These are phyloP conservation scores for Porites lobata DNA, from an alignment of 92 coral and sea anemone species.

Conservation along the genomic window DNA sequence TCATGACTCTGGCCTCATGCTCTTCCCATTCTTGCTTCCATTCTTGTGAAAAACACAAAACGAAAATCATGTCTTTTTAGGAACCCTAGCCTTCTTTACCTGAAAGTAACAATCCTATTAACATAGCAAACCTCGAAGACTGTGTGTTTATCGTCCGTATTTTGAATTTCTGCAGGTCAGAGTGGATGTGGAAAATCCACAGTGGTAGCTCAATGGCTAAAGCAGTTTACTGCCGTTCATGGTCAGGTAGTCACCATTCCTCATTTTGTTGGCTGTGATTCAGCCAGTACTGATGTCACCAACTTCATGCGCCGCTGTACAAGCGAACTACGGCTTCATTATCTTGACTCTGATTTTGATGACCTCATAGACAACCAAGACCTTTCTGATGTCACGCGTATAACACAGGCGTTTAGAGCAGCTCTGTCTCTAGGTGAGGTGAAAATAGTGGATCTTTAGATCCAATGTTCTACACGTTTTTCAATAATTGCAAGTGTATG, in stretches of 20 bases:
- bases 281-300: constrained; percentile 83
- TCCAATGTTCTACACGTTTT: no score
- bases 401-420: constrained; percentile 91
- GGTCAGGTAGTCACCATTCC: constrained; percentile 85
- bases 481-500: no score
- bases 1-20: no score
- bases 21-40: no score
- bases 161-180: constrained; percentile 72
- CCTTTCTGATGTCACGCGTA: constrained; percentile 76
- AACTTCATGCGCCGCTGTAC: constrained; percentile 98
- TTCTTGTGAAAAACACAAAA: no score
- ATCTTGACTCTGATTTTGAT: constrained; percentile 71
- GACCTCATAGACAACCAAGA: constrained; percentile 71
- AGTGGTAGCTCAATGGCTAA: constrained; percentile 88
- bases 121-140: neutral
- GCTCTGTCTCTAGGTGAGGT: constrained; percentile 87
- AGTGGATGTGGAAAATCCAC: constrained; percentile 94
- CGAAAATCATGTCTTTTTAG: no score
- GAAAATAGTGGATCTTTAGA: constrained; percentile 51
- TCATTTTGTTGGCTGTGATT: constrained; percentile 90
- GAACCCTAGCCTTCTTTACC: no score
- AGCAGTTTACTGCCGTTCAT: constrained; percentile 71
- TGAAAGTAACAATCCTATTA: no score
- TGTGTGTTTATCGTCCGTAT: neutral
- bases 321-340: constrained; percentile 88